These are phyloP conservation scores for Trissonchulus sp. DNA, from an alignment of 2,888 invertebrate genomes.

Conservation along the genomic window DNA sequence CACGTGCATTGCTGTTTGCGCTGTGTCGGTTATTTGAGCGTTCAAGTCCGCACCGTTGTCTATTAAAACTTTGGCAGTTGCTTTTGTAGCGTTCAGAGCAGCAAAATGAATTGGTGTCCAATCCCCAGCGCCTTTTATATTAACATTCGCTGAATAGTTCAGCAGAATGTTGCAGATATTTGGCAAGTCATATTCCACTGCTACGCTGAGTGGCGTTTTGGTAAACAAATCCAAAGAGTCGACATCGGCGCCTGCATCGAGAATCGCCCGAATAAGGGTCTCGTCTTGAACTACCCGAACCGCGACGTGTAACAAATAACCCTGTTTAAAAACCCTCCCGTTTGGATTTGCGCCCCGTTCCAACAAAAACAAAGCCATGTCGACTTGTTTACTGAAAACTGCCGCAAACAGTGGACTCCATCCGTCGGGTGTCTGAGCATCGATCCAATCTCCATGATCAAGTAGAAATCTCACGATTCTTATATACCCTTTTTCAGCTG, in stretches of 20 bases:
- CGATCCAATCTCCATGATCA: neutral
- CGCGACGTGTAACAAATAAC: neutral
- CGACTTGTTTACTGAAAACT: neutral
- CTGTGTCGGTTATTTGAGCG: neutral
- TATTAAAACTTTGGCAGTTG: neutral
- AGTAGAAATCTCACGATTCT: neutral
- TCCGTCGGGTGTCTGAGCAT: neutral
- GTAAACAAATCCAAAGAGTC: neutral
- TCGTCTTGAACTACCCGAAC: neutral
- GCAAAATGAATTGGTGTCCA: neutral
- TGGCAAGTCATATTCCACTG: neutral
- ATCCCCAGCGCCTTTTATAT: neutral
- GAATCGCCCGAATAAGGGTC: neutral
- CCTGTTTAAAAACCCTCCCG: neutral
- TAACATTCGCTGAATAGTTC: neutral
- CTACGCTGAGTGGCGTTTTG: neutral
- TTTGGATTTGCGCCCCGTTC: neutral
- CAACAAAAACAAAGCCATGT: neutral
- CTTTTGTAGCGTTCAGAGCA: neutral
- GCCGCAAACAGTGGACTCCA: neutral
- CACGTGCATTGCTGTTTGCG: neutral
- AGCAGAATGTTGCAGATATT: neutral
- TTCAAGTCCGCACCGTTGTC: neutral
- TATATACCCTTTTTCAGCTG: neutral
- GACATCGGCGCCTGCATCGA: neutral